phyloP scores from a whole-genome alignment of 2,888 invertebrate genomes.

The Melanostoma scalare region DNA sequence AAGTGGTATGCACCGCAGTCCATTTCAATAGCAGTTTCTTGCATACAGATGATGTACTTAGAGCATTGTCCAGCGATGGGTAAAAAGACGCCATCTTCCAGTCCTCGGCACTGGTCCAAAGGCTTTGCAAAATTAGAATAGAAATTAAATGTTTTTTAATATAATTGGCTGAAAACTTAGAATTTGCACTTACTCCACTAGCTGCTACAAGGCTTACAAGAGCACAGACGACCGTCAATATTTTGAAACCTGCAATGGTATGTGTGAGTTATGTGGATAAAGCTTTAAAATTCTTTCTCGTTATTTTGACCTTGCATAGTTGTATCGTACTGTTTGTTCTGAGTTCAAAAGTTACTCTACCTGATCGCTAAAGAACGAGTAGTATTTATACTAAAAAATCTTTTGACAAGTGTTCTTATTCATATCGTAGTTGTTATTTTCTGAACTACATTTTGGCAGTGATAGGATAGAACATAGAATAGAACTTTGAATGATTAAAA shows the following conservation, averaged over 20 bases:
- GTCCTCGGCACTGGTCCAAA: conserved; percentile 70
- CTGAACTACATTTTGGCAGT: not conserved
- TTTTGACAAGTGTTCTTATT: not conserved
- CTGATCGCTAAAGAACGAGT: not conserved
- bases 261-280: not conserved
- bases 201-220: conserved; percentile 12
- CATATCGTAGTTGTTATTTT: not conserved
- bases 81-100: conserved; percentile 75
- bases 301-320: conserved; percentile 46
- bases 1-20: conserved; percentile 76
- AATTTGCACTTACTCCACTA: conserved; percentile 25
- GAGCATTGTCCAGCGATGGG: conserved; percentile 76
- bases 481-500: conserved; percentile 46
- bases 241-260: conserved; percentile 15
- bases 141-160: not conserved
- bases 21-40: conserved; percentile 73
- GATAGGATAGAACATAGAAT: conserved; percentile 28
- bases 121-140: not conserved
- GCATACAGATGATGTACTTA: conserved; percentile 76
- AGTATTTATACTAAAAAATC: conserved; percentile 16
- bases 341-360: conserved; percentile 10
- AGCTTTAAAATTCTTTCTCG: not conserved
- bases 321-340: conserved; percentile 12
- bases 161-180: not conserved
- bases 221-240: conserved; percentile 1